Evolutionary conservation across 2,113 vertebrate species (phyloP), one percentile per base, ranked within the genome.

Genomic region (Thermophis baileyi): DNA sequence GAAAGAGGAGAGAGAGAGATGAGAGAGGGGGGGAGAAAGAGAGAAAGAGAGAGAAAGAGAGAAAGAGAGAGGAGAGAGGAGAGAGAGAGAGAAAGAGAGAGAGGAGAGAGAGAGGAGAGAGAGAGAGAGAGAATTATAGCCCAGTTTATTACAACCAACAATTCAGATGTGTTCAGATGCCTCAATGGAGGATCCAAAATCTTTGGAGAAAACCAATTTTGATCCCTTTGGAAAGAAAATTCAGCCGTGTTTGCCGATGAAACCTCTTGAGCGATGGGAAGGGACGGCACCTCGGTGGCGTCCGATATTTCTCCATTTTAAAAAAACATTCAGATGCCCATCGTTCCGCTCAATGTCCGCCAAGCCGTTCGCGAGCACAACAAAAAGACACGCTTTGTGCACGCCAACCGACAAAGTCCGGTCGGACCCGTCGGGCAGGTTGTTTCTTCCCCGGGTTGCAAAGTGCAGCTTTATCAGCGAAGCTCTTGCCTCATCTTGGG

Each of bases 271-370:
- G 63, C 4, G 1, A 74, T 1, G 3, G 57, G 22, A 55, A 30
- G 27, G 11, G 63, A 6, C 0, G 14, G n/a, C 63, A 5, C 18
- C n/a, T 35, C 1, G 30, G 25, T 1, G 27, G 27, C 30, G 8
- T n/a, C 60, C 3, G 1, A 74, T 74, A 18, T 35, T 14, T 14
- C 10, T n/a, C 60, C 4, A 2, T 69, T 74, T 69, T n/a, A n/a
- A 6, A 74, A 1, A 69, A 69, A 14, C 6, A 16, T 20, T 74
- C 6, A 0, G n/a, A 40, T 7, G 69, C 14, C 69, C n/a, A 2
- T 40, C 16, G 6, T 74, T 74, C 69, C 5, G 1, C 2, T 69
- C 0, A 4, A 69, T 0, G 0, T n/a, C 12, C 1, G 0, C 1
- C 5, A 1, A 16, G 30, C n/a, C 1, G 1, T 40, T 40, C 0